These are phyloP conservation scores for Coenobita brevimanus DNA, from an alignment of 1,140 invertebrate genomes.

Conservation along the genomic window DNA sequence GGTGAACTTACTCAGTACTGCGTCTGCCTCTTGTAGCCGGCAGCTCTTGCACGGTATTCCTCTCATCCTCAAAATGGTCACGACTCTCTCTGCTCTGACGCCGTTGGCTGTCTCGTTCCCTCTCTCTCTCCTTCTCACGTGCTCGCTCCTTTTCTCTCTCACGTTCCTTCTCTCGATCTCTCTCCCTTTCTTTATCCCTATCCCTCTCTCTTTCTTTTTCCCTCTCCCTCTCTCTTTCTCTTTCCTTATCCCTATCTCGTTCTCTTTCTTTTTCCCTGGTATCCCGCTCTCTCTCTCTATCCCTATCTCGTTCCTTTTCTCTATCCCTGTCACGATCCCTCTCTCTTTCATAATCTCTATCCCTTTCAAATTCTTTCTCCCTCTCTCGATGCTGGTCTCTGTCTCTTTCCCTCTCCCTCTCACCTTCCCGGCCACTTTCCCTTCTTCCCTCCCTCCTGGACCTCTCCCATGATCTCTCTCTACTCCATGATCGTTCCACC, in stretches of 20 bases:
- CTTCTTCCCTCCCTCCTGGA: background rate
- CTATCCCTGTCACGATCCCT: conserved; percentile 71
- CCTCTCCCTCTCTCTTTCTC: conserved; percentile 74
- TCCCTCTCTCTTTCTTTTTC: conserved; percentile 72
- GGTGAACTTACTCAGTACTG: conserved; percentile 37
- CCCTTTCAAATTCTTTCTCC: conserved; percentile 16
- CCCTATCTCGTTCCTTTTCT: conserved; percentile 72
- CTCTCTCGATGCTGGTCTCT: conserved; percentile 69
- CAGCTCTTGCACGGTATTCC: conserved; percentile 12
- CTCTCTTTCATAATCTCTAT: conserved; percentile 24
- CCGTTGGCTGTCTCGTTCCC: conserved; percentile 70
- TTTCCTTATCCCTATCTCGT: conserved; percentile 26
- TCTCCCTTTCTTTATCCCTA: conserved; percentile 43
- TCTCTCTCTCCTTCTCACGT: conserved; percentile 72
- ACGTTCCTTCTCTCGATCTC: conserved; percentile 28
- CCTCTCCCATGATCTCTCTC: conserved; percentile 30
- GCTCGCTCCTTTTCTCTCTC: conserved; percentile 72
- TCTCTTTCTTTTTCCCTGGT: conserved; percentile 45
- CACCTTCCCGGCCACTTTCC: conserved; percentile 57
- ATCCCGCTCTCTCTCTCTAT: conserved; percentile 60
- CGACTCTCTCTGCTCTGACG: conserved; percentile 73
- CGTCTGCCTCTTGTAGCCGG: conserved; percentile 39
- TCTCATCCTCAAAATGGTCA: conserved; percentile 70
- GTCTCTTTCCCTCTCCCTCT: conserved; percentile 7
- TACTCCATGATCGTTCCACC: conserved; percentile 9